Evolutionary conservation across 1,140 invertebrate species (phyloP).

Genomic region (Trachymyrmex septentrionalis): DNA sequence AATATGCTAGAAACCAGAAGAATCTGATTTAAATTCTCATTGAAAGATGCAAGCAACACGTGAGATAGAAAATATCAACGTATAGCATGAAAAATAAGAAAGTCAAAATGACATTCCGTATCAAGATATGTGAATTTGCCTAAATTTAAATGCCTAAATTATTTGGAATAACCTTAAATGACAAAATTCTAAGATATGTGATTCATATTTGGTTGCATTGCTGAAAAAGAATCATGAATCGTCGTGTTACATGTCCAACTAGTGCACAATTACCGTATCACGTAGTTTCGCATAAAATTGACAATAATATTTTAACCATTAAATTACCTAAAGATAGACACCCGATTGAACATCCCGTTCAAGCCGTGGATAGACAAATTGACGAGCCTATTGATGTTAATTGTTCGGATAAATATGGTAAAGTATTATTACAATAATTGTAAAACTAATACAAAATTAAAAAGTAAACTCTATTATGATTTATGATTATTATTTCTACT

Average conservation of each 20-base stretch:
- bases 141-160: conserved; percentile 11
- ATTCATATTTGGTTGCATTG: not conserved
- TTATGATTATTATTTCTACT: not conserved
- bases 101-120: not conserved
- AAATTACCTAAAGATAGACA: conserved; percentile 75
- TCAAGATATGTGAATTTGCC: not conserved
- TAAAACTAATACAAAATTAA: not conserved
- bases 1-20: conserved; percentile 5
- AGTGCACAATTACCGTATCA: conserved; percentile 64
- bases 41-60: not conserved
- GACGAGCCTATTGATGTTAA: conserved; percentile 46
- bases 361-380: not conserved
- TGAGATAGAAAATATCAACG: not conserved
- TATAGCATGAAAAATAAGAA: not conserved
- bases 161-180: conserved; percentile 42
- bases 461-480: not conserved
- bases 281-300: conserved; percentile 72
- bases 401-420: conserved; percentile 72
- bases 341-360: not conserved
- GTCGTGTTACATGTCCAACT: conserved; percentile 26
- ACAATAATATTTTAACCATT: conserved; percentile 74
- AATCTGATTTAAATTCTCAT: not conserved
- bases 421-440: not conserved
- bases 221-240: conserved; percentile 40
- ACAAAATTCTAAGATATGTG: conserved; percentile 7